phyloP scores from a whole-genome alignment of 1,140 invertebrate species.

The Oncopeltus fasciatus region DNA sequence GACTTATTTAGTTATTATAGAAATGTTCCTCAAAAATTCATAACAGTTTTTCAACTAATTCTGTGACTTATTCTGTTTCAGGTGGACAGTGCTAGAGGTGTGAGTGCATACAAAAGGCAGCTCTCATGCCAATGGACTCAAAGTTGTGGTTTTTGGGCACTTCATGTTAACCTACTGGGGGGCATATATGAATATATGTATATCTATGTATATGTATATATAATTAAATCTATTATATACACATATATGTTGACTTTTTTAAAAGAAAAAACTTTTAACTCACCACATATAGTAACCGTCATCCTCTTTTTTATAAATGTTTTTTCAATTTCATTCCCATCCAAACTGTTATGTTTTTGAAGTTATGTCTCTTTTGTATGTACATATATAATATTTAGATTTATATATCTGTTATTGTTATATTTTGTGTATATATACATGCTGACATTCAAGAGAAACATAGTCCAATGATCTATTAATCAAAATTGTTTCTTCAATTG shows the following conservation, averaged over 20 bases:
- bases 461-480: neutral
- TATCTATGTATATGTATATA: neutral
- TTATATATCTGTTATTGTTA: neutral
- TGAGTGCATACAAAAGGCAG: neutral
- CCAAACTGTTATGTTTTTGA: neutral
- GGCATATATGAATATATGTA: constrained; percentile 1
- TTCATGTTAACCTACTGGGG: neutral
- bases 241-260: neutral
- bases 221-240: neutral
- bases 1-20: no score
- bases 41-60: no score
- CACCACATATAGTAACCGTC: no score
- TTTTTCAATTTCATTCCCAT: neutral
- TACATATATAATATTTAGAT: neutral
- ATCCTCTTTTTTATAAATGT: no score
- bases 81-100: constrained; percentile 11
- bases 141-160: constrained; percentile 8
- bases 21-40: no score
- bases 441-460: neutral
- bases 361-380: constrained; percentile 5
- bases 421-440: neutral
- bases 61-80: constrained; percentile 1
- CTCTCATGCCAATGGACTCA: constrained; percentile 6
- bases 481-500: neutral
- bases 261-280: no score